These are phyloP conservation scores for Marmota monax DNA, from an alignment of 2,113 vertebrate genomes.

Conservation along the genomic window DNA sequence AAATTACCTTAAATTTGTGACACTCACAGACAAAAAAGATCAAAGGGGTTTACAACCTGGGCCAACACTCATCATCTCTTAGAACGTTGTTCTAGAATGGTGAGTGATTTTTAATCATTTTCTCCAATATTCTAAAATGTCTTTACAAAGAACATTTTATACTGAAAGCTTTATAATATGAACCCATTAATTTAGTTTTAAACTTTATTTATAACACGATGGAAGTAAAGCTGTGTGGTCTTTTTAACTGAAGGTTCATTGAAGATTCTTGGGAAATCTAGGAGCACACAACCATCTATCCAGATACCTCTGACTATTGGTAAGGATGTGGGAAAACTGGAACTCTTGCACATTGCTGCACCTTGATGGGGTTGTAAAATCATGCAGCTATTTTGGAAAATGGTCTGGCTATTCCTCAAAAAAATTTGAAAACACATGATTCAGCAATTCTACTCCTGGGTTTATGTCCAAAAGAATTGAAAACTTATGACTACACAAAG, in stretches of 20 bases:
- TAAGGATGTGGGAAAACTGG: not conserved
- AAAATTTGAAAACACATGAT: not conserved
- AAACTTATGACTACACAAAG: conserved; percentile 13
- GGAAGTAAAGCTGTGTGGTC: conserved; percentile 8
- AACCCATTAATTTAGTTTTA: not conserved
- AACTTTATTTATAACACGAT: conserved; percentile 18
- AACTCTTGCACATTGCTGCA: not conserved
- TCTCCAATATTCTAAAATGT: not conserved
- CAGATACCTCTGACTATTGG: not conserved
- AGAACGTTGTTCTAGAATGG: conserved; percentile 7
- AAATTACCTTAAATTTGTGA: conserved; percentile 5
- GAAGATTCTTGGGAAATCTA: not conserved
- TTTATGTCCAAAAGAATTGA: not conserved
- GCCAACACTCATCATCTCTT: not conserved
- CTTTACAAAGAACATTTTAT: conserved; percentile 49
- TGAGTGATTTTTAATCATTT: conserved; percentile 17
- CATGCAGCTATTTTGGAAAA: conserved; percentile 6
- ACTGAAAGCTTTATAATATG: not conserved
- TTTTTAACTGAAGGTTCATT: not conserved
- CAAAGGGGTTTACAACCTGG: not conserved
- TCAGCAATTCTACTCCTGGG: not conserved
- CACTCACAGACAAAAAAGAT: not conserved
- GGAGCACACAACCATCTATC: not conserved
- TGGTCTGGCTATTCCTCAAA: not conserved
- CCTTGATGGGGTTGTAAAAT: not conserved